These are phyloP conservation scores for Parthenolecanium corni DNA, from an alignment of 2,888 invertebrate species.

Conservation along the genomic window DNA sequence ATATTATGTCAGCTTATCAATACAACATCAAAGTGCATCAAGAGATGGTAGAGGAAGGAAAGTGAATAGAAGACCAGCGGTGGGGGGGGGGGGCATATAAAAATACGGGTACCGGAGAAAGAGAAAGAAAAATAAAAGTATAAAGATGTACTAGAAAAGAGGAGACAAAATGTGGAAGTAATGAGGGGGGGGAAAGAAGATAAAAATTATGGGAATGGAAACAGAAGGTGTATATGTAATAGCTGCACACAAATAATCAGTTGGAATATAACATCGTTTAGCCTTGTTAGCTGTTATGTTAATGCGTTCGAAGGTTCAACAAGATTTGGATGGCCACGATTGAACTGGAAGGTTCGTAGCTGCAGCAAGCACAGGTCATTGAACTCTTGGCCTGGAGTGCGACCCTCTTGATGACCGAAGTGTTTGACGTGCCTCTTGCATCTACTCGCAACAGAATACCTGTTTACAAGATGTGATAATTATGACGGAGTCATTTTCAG, in stretches of 20 bases:
- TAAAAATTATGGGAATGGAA: neutral
- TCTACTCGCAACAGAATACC: slow-evolving; percentile 7
- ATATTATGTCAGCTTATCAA: slow-evolving; percentile 18
- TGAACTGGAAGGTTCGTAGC: slow-evolving; percentile 17
- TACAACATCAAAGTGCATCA: neutral
- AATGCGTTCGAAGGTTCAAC: slow-evolving; percentile 25
- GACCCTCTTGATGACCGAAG: slow-evolving; percentile 25
- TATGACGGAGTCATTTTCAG: neutral
- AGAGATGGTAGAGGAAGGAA: neutral
- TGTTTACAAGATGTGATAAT: slow-evolving; percentile 16
- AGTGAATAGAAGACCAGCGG: neutral
- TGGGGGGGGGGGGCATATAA: neutral
- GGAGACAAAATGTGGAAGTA: neutral
- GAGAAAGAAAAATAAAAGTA: too few species aligned
- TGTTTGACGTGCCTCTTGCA: slow-evolving; percentile 4
- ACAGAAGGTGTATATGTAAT: slow-evolving; percentile 3
- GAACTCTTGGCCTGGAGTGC: slow-evolving; percentile 28
- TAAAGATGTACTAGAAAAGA: too few species aligned
- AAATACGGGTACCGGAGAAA: neutral
- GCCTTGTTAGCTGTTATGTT: slow-evolving; percentile 28
- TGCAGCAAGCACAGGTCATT: slow-evolving; percentile 17
- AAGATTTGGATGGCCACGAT: slow-evolving; percentile 27
- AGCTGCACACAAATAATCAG: slow-evolving; percentile 5
- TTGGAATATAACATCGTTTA: slow-evolving; percentile 26
- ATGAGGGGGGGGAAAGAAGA: neutral